Evolutionary conservation across 2,888 invertebrate genomes (phyloP).

Genomic region (Euclidia mi): DNA sequence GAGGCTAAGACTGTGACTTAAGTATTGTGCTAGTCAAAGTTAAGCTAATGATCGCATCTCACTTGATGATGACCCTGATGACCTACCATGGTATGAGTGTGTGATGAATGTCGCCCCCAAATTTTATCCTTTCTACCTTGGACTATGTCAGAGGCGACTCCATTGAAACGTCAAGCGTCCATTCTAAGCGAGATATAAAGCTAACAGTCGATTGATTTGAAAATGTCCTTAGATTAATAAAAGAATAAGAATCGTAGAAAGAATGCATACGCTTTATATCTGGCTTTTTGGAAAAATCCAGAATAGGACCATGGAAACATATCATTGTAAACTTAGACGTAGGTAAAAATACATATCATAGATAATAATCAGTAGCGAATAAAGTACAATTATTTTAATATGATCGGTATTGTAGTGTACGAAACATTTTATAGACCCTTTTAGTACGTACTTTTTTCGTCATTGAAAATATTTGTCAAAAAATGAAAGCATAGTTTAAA

Average conservation of each 20-base stretch:
- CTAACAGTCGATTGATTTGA: constrained; percentile 74
- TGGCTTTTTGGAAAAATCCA: constrained; percentile 87
- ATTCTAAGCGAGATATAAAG: constrained; percentile 88
- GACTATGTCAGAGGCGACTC: constrained; percentile 86
- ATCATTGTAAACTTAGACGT: constrained; percentile 79
- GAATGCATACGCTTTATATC: constrained; percentile 90
- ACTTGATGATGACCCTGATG: constrained; percentile 69
- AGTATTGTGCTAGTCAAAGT: constrained; percentile 50
- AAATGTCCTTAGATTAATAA: constrained; percentile 74
- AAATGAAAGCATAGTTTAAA: constrained; percentile 71
- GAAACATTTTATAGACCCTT: constrained; percentile 80
- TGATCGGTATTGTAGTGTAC: constrained; percentile 85
- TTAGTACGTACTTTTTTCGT: constrained; percentile 66
- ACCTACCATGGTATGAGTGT: constrained; percentile 62
- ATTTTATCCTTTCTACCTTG: constrained; percentile 57
- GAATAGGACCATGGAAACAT: constrained; percentile 87
- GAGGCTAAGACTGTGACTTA: constrained; percentile 56
- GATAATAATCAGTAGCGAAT: constrained; percentile 80
- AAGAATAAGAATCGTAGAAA: constrained; percentile 81
- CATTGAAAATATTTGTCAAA: constrained; percentile 61
- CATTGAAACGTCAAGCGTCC: constrained; percentile 77
- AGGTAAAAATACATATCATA: constrained; percentile 82
- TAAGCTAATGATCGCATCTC: constrained; percentile 48
- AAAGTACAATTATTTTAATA: constrained; percentile 88
- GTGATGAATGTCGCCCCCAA: constrained; percentile 77